These are phyloP conservation scores for Lynx canadensis DNA, from an alignment of 2,113 vertebrate species.

Conservation along the genomic window DNA sequence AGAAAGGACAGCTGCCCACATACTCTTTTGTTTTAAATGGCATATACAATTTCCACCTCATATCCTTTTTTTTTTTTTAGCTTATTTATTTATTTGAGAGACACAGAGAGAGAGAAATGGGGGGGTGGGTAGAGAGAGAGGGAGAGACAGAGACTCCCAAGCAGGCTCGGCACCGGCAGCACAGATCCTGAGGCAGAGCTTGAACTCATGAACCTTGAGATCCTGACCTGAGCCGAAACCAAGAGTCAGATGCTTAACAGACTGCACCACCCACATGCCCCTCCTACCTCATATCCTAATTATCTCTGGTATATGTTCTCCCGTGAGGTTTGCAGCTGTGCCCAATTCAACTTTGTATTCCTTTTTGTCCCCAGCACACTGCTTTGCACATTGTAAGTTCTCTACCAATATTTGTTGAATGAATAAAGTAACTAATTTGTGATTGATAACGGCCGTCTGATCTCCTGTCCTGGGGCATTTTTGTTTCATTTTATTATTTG, in stretches of 20 bases:
- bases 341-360: background rate
- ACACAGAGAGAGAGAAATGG: too few relatives aligned
- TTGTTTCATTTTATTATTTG: background rate
- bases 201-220: too few relatives aligned
- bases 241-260: too few relatives aligned
- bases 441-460: background rate
- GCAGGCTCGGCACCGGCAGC: too few relatives aligned
- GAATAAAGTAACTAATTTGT: background rate
- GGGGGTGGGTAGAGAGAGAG: too few relatives aligned
- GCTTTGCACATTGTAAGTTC: background rate
- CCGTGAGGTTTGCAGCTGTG: background rate
- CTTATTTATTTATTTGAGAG: too few relatives aligned
- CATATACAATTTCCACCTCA: background rate
- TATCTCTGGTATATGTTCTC: background rate
- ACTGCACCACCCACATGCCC: too few relatives aligned
- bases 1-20: background rate
- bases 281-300: background rate
- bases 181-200: too few relatives aligned
- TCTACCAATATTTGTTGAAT: background rate
- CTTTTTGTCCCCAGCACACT: background rate
- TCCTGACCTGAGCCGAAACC: too few relatives aligned
- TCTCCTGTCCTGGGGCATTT: background rate
- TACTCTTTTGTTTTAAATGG: background rate
- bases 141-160: too few relatives aligned
- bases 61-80: background rate